phyloP scores from a whole-genome alignment of 2,113 vertebrate species.

The Progne subis region DNA sequence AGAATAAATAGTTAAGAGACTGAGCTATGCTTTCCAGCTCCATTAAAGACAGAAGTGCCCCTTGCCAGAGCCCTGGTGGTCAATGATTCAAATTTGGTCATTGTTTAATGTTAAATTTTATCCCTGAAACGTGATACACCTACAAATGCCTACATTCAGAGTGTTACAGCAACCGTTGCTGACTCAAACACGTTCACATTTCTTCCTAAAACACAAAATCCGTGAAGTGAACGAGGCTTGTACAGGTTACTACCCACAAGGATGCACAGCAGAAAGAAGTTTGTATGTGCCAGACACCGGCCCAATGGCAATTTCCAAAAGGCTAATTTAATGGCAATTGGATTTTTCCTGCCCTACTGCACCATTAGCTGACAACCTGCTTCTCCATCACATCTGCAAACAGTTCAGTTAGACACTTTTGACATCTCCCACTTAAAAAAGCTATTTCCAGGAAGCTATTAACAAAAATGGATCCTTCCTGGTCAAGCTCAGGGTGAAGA shows the following conservation, averaged over 20 bases:
- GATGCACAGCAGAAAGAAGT: background rate
- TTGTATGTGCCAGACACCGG: constrained; percentile 49
- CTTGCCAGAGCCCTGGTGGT: constrained; percentile 52
- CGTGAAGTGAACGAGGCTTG: background rate
- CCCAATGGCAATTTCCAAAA: constrained; percentile 77
- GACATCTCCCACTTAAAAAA: constrained; percentile 80
- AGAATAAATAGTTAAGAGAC: constrained; percentile 74
- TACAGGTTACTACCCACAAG: background rate
- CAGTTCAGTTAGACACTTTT: constrained; percentile 77
- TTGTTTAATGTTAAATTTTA: constrained; percentile 63
- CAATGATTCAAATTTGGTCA: constrained; percentile 57
- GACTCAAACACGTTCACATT: constrained; percentile 45
- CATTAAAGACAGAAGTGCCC: constrained; percentile 56
- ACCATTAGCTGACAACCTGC: constrained; percentile 78
- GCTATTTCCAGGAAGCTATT: constrained; percentile 82
- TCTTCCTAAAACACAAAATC: constrained; percentile 20
- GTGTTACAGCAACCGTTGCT: constrained; percentile 45
- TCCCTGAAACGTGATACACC: constrained; percentile 57
- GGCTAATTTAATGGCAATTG: constrained; percentile 81
- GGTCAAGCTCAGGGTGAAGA: constrained; percentile 74
- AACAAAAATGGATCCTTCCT: constrained; percentile 81
- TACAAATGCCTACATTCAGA: background rate
- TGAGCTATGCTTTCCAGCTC: constrained; percentile 50
- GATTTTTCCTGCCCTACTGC: constrained; percentile 77
- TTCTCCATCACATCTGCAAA: constrained; percentile 87